Evolutionary conservation across 1,140 invertebrate genomes (phyloP).

Genomic region (Ganaspis sp.): DNA sequence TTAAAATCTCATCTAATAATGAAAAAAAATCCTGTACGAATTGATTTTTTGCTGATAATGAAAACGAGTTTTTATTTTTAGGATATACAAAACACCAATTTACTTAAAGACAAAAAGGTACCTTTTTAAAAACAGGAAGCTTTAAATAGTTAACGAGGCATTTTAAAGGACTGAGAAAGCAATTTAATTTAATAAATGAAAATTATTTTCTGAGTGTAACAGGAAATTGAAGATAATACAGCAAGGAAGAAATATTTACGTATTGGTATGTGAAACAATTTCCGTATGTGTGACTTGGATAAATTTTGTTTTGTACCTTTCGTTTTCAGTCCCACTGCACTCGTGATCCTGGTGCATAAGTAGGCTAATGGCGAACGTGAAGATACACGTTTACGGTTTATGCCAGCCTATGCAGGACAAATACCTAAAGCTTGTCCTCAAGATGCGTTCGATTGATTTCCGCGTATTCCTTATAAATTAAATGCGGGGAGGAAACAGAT

Average conservation of each 20-base stretch:
- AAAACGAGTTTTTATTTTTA: no score
- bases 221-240: not conserved
- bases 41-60: no score
- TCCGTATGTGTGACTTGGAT: not conserved
- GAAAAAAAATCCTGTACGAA: no score
- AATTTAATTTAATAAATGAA: no score
- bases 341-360: constrained; percentile 30
- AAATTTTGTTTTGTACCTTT: constrained; percentile 43
- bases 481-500: not conserved
- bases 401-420: not conserved
- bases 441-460: constrained; percentile 26
- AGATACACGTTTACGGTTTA: constrained; percentile 15
- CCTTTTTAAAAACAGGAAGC: no score
- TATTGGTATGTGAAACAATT: not conserved
- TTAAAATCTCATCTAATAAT: no score
- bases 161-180: no score
- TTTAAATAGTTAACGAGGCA: no score
- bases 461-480: not conserved
- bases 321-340: constrained; percentile 43
- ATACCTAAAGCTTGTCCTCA: constrained; percentile 14
- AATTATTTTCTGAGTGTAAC: not conserved
- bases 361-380: constrained; percentile 44
- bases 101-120: no score
- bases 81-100: no score
- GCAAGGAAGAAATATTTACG: not conserved